Base-by-base conservation (phyloP, 2,113 vertebrate genomes). In the Tragelaphus scriptus region DNA sequence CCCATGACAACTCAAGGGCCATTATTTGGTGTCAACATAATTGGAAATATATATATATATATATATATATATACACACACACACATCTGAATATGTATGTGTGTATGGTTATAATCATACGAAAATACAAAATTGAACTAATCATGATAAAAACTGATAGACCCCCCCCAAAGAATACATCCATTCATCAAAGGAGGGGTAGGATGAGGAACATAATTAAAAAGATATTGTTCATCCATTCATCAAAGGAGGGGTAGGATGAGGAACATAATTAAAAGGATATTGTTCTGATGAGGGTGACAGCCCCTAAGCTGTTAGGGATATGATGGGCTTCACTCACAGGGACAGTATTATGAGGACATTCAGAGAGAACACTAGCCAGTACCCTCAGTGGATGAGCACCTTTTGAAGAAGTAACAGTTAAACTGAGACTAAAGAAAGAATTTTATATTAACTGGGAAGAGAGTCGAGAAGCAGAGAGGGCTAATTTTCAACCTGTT, bases 391-490 rank as follows among this genome's bases (percentile, higher is more conserved):
- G 55, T 32, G 26, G 26, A 61, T 1, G 5, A 32, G 30, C 7
- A 28, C 1, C 17, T 85, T 77, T 92, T 92, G 47, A 61, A 49
- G 32, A 94, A 97, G 30, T 71, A 75, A 63, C 61, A 58, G 68
- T 88, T 91, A 82, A 98, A 61, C 10, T 17, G 51, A 95, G 30
- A 81, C 71, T 93, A 25, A 95, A 81, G n/a, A 90, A 63, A 93
- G 26, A 93, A 44, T 88, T 81, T 56, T 19, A 55, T 89, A 26
- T 82, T 90, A 94, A 85, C 28, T 88, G 88, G 55, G 6, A 90
- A 95, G 85, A 36, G 9, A 87, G 2, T 85, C 32, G 17, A 9
- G 2, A 13, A 40, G 14, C 71, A 91, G 11, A 92, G 8, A 79
- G 5, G 16, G 23, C 16, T 87, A n/a, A 85, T 93, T 91, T 92